phyloP scores from a whole-genome alignment of 2,797 vertebrate genomes.

The Menidia menidia region DNA sequence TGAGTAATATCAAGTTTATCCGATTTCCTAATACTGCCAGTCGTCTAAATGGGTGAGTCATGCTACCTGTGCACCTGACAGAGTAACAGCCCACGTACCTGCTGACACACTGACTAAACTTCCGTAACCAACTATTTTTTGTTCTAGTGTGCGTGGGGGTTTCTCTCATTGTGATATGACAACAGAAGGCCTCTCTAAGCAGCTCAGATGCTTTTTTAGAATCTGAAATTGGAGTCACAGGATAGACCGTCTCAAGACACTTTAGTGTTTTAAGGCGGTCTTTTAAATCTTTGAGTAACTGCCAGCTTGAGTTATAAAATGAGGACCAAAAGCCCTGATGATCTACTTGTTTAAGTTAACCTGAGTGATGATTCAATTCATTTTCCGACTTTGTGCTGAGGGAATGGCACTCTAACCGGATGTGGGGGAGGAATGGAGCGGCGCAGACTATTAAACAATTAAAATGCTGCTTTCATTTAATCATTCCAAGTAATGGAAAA shows the following conservation, averaged over 20 bases:
- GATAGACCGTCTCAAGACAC: conserved; percentile 25
- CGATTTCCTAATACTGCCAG: too few relatives aligned
- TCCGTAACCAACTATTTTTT: too few relatives aligned
- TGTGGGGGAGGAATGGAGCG: background rate
- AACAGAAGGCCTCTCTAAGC: too few relatives aligned
- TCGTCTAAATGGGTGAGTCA: too few relatives aligned
- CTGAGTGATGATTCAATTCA: conserved; percentile 2
- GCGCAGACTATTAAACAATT: background rate
- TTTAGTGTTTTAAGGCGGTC: background rate
- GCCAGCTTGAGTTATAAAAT: background rate
- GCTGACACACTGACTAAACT: too few relatives aligned
- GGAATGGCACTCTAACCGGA: background rate
- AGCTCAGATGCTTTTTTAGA: conserved; percentile 6
- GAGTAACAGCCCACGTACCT: too few relatives aligned
- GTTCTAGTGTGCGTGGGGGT: too few relatives aligned
- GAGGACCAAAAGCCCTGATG: background rate
- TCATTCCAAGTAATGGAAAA: background rate
- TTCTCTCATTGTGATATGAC: too few relatives aligned
- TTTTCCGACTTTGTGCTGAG: conserved; percentile 3
- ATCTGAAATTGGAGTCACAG: conserved; percentile 26
- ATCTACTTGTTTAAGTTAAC: background rate
- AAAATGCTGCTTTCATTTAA: conserved; percentile 8
- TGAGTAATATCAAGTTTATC: too few relatives aligned
- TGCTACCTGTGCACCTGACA: too few relatives aligned
- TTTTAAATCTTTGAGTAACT: background rate